Evolutionary conservation across 2,113 vertebrate species (phyloP).

Genomic region (Cygnus buccinator): DNA sequence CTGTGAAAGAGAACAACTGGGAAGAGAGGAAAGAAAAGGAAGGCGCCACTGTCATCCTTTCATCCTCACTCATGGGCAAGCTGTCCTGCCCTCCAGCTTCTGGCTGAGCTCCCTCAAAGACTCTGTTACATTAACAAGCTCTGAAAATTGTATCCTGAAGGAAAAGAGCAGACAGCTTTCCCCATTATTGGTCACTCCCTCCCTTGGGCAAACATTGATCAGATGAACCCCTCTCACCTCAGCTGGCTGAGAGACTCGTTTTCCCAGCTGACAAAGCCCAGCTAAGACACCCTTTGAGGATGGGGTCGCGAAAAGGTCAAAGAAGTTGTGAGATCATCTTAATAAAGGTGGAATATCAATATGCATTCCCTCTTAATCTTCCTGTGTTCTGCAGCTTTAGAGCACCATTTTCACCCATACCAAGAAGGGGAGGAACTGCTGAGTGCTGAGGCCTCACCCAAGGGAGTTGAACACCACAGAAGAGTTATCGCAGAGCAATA

Average conservation of each 20-base stretch:
- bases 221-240: background rate
- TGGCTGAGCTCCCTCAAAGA: background rate
- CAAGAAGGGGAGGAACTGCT: background rate
- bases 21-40: background rate
- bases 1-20: background rate
- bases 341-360: background rate
- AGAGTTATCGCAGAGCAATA: background rate
- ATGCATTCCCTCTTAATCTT: background rate
- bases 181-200: too few relatives aligned
- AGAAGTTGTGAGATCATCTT: background rate
- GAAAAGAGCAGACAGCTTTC: background rate
- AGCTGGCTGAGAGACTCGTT: background rate
- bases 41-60: background rate
- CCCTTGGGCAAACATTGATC: background rate
- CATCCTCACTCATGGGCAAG: background rate
- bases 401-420: background rate
- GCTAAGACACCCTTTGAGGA: background rate
- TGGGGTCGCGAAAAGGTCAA: background rate
- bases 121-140: accelerated
- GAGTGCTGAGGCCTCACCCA: background rate
- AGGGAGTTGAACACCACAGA: background rate
- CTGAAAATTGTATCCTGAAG: background rate
- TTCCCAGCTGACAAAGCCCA: accelerated
- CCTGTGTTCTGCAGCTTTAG: background rate
- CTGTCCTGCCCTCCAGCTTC: background rate